A percentile compares a stretch with the other conserved stretches of the same genome.
Conservation (phyloP, 2,797 vertebrate genomes). For the Galaxias olidus region DNA sequence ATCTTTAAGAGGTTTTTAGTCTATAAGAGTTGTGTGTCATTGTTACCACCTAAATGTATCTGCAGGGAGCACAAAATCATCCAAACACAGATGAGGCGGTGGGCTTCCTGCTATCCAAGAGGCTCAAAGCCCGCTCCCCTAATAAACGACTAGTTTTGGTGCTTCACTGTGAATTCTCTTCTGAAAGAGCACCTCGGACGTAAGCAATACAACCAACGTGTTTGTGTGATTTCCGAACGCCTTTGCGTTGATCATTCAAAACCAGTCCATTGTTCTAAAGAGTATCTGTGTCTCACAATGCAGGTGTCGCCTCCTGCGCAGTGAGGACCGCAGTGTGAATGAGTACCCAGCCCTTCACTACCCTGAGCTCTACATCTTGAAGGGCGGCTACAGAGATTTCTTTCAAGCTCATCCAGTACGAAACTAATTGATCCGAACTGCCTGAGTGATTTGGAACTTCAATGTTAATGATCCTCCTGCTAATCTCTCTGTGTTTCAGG, state of each 20-base stretch:
- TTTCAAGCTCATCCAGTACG: conserved; percentile 63
- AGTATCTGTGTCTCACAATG: neutral
- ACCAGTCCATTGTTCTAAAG: too few species aligned
- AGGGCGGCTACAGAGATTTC: conserved; percentile 73
- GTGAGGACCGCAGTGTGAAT: conserved; percentile 67
- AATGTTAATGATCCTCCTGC: neutral
- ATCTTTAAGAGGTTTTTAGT: neutral
- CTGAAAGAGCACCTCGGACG: conserved; percentile 69
- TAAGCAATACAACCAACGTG: conserved; percentile 37
- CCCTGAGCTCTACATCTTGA: conserved; percentile 73
- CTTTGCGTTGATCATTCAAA: neutral
- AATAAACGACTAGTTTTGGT: conserved; percentile 62
- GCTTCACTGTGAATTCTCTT: conserved; percentile 79
- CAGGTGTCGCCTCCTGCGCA: conserved; percentile 68
- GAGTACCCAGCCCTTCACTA: conserved; percentile 68
- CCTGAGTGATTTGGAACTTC: neutral
- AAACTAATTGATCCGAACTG: neutral
- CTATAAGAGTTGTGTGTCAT: neutral
- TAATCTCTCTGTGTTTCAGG: conserved; percentile 38
- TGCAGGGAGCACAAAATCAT: conserved; percentile 67
- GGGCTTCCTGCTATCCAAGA: conserved; percentile 58
- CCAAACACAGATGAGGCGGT: conserved; percentile 61
- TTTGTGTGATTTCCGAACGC: neutral
- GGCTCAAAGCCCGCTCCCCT: conserved; percentile 42
- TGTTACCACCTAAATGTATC: conserved; percentile 1